These are phyloP conservation scores for Horisme vitalbata DNA, from an alignment of 2,888 invertebrate species.

Conservation along the genomic window DNA sequence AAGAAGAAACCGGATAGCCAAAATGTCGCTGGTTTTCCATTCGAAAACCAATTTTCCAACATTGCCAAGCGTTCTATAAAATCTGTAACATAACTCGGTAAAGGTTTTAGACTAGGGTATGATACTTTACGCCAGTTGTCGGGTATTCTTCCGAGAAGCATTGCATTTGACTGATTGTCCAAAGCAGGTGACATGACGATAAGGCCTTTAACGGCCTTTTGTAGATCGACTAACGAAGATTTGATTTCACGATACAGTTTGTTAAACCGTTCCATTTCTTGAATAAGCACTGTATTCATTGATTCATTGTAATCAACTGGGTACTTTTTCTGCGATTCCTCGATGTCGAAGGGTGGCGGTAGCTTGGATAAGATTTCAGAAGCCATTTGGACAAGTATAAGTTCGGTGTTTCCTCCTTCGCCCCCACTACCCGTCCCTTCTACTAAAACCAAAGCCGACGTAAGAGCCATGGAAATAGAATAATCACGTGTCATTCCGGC, in stretches of 20 bases:
- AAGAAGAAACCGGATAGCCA: constrained; percentile 98
- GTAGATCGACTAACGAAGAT: constrained; percentile 86
- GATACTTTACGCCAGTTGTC: constrained; percentile 91
- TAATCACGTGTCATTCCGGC: constrained; percentile 94
- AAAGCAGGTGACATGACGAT: constrained; percentile 93
- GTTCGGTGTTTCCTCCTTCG: constrained; percentile 86
- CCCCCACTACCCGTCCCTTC: constrained; percentile 84
- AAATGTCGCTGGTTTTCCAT: constrained; percentile 91
- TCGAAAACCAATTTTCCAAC: constrained; percentile 85
- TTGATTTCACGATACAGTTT: constrained; percentile 85
- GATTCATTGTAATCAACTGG: constrained; percentile 91
- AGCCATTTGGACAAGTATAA: constrained; percentile 83
- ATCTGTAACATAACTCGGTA: constrained; percentile 92
- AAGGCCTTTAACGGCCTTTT: constrained; percentile 91
- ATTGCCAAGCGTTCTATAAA: constrained; percentile 89
- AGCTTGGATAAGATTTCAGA: constrained; percentile 84
- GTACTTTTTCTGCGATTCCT: constrained; percentile 84
- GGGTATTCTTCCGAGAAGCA: constrained; percentile 90
- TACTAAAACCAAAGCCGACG: constrained; percentile 89
- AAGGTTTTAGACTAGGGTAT: constrained; percentile 94
- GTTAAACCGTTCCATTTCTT: constrained; percentile 89
- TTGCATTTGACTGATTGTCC: constrained; percentile 87
- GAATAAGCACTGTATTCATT: constrained; percentile 92
- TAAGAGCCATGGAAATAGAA: constrained; percentile 87
- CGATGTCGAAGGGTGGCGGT: constrained; percentile 86